A percentile compares a stretch with the other conserved stretches of the same genome.
Conservation (phyloP, 2,888 invertebrate genomes). For the Ennomos erosarius region DNA sequence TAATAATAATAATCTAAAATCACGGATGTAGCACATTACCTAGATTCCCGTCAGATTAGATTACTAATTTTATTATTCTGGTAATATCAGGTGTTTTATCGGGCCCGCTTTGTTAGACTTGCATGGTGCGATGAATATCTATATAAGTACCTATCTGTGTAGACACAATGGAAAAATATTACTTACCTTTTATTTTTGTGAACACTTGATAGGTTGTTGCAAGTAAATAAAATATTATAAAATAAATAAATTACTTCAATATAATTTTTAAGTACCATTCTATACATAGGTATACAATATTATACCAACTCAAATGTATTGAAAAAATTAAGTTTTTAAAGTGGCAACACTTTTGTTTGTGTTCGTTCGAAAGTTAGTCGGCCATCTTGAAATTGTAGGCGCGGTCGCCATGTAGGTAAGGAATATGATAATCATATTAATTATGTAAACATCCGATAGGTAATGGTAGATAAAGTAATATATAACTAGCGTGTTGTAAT, state of each 20-base stretch:
- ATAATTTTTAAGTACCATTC: no score
- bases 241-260: no score
- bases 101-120: constrained; percentile 16
- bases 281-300: no score
- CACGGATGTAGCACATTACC: constrained; percentile 25
- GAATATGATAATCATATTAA: constrained; percentile 48
- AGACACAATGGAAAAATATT: background rate
- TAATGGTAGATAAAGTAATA: constrained; percentile 34
- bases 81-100: constrained; percentile 26
- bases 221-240: no score
- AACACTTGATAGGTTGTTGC: no score
- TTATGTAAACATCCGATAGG: constrained; percentile 53
- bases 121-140: constrained; percentile 10
- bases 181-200: no score
- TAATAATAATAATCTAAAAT: constrained; percentile 10
- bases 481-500: constrained; percentile 28
- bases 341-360: constrained; percentile 21
- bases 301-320: no score
- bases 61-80: constrained; percentile 17
- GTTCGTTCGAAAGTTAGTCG: constrained; percentile 31
- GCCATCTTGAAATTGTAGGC: constrained; percentile 59
- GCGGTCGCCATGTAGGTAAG: constrained; percentile 45
- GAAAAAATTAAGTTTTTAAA: constrained; percentile 4
- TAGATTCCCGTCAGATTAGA: constrained; percentile 21
- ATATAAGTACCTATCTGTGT: no score